These are phyloP conservation scores for Metallyticus violacea DNA, from an alignment of 2,888 invertebrate species.

Conservation along the genomic window DNA sequence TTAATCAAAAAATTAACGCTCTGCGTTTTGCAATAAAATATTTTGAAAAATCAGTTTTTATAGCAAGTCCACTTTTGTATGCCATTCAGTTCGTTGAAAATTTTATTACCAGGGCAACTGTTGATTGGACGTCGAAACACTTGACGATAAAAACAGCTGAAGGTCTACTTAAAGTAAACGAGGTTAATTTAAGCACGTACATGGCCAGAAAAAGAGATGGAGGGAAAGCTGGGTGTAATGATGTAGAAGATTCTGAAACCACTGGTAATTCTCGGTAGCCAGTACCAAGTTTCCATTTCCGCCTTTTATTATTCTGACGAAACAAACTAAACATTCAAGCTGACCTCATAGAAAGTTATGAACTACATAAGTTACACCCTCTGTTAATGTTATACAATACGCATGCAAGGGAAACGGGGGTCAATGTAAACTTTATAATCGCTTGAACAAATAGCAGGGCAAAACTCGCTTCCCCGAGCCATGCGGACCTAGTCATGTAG, in stretches of 20 bases:
- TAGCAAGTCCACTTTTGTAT: not conserved
- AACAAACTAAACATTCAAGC: not conserved
- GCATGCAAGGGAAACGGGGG: not conserved
- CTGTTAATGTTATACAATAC: conserved; percentile 9
- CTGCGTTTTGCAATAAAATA: not conserved
- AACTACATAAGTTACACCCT: not conserved
- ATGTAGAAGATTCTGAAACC: not conserved
- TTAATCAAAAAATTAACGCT: too few species aligned
- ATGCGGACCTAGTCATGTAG: not conserved
- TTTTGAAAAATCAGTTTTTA: not conserved
- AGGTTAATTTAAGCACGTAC: not conserved
- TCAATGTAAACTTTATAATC: conserved; percentile 19
- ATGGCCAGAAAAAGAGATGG: not conserved
- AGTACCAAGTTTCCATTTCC: not conserved
- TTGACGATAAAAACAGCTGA: not conserved
- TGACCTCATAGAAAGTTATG: not conserved
- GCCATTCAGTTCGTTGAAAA: not conserved
- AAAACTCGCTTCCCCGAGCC: not conserved
- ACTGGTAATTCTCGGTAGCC: not conserved
- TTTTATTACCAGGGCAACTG: not conserved
- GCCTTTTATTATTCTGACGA: not conserved
- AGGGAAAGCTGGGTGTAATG: not conserved
- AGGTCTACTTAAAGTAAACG: not conserved
- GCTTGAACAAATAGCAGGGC: conserved; percentile 5
- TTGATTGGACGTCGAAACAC: not conserved